These are phyloP conservation scores for Drosophila dives DNA, from an alignment of 2,888 invertebrate genomes.

Conservation along the genomic window DNA sequence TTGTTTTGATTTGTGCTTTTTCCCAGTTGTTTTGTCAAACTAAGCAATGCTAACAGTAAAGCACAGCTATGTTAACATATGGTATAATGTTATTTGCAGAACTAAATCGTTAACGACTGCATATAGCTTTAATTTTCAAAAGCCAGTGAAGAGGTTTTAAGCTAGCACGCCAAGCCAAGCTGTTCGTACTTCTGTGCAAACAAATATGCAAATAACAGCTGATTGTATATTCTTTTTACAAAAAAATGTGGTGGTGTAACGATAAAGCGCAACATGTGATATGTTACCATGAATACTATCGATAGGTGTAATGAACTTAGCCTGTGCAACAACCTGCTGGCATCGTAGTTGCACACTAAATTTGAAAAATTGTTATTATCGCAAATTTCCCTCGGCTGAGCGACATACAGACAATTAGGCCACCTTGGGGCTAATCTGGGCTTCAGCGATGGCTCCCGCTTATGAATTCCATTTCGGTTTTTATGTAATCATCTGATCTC, in stretches of 20 bases:
- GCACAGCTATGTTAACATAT: neutral
- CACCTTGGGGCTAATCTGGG: conserved; percentile 28
- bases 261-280: neutral
- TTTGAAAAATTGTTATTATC: conserved; percentile 10
- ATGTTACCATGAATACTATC: neutral
- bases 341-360: neutral
- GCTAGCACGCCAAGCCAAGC: neutral
- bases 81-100: neutral
- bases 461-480: conserved; percentile 37
- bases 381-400: conserved; percentile 7
- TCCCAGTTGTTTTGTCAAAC: neutral
- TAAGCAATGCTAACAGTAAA: neutral
- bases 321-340: conserved; percentile 13
- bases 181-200: neutral
- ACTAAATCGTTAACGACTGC: neutral
- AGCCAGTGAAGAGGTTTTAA: neutral
- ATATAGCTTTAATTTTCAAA: neutral
- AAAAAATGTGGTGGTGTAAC: conserved; percentile 24
- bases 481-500: conserved; percentile 55
- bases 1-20: conserved; percentile 16
- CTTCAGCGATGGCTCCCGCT: conserved; percentile 14
- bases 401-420: conserved; percentile 8
- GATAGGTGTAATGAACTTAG: conserved; percentile 11
- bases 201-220: neutral
- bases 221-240: neutral